Conservation (phyloP, 2,113 vertebrate species). For the Xenus cinereus region DNA sequence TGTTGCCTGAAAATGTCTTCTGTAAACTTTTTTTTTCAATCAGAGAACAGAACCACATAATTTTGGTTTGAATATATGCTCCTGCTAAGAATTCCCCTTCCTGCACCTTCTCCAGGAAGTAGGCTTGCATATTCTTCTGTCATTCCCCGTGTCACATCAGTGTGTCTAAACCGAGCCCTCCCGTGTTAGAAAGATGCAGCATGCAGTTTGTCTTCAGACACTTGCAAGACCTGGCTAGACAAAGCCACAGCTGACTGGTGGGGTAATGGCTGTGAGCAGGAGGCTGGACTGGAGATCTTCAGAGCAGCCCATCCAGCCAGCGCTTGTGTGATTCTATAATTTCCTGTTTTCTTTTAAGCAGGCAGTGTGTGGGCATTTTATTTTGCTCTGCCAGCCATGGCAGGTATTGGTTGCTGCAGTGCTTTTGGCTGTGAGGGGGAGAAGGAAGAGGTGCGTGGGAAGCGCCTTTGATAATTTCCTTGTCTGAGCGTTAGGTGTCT, state of each 20-base stretch:
- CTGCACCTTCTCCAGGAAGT: background rate
- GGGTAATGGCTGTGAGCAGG: background rate
- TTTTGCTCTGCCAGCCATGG: background rate
- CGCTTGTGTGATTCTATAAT: background rate
- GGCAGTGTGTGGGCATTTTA: background rate
- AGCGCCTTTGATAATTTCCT: background rate
- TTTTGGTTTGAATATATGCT: background rate
- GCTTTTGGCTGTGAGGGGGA: background rate
- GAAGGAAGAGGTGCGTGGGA: background rate
- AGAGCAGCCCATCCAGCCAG: background rate
- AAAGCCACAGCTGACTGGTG: background rate
- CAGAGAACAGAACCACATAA: background rate
- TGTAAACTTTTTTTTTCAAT: background rate
- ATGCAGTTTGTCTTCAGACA: background rate
- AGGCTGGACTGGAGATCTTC: background rate
- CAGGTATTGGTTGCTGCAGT: constrained; percentile 20
- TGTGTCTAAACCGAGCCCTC: background rate
- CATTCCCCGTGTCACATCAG: background rate
- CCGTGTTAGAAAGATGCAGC: accelerated
- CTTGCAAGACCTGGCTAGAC: background rate
- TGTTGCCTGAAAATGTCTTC: background rate
- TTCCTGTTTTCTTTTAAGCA: background rate
- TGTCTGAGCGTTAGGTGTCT: background rate
- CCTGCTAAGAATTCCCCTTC: background rate
- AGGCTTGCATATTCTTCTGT: background rate